Evolutionary conservation across 2,888 invertebrate genomes (phyloP), one percentile per base, ranked within the genome.

Genomic region (Sympetrum striolatum): DNA sequence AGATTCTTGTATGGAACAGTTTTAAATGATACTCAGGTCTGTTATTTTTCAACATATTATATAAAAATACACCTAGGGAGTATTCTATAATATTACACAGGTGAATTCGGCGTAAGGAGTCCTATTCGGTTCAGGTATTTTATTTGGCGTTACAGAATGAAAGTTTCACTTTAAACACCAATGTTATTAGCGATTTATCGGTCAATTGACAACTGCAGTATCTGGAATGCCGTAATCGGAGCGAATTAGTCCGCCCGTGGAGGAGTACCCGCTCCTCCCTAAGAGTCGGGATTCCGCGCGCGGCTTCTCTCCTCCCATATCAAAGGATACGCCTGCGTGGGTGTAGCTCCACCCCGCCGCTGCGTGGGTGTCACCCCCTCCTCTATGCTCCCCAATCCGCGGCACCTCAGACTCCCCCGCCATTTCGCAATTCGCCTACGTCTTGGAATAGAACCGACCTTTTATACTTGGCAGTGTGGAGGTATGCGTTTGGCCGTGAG

Each of bases 371-470:
- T 73, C 22, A 12, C 25, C 31, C 10, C 25, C 25, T 14, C 73
- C 25, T 73, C 25, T n/a, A 10, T 6, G 5, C 73, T 25, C 73
- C 73, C 73, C 73, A 73, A 73, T 73, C 73, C 73, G 31, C 73
- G 73, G 73, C 73, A 73, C 73, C 73, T 64, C n/a, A 64, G 10
- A 64, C 64, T 73, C 73, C 73, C 73, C 73, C 73, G 73, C 73
- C 31, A 60, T 86, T 86, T 86, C 86, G 86, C 86, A 86, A 86
- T 53, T 37, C 86, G 86, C 86, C 86, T 86, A 64, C 86, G 64
- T 86, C 86, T 86, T 86, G 86, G 86, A 86, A 86, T 86, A 86
- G 86, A 86, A 60, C 86, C 86, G 86, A 86, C 86, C 86, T 86
- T 86, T 86, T 37, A 86, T 86, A 86, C 86, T 86, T 86, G 86